Evolutionary conservation across 2,113 vertebrate species (phyloP).

Genomic region (Cyprinodon tularosa): DNA sequence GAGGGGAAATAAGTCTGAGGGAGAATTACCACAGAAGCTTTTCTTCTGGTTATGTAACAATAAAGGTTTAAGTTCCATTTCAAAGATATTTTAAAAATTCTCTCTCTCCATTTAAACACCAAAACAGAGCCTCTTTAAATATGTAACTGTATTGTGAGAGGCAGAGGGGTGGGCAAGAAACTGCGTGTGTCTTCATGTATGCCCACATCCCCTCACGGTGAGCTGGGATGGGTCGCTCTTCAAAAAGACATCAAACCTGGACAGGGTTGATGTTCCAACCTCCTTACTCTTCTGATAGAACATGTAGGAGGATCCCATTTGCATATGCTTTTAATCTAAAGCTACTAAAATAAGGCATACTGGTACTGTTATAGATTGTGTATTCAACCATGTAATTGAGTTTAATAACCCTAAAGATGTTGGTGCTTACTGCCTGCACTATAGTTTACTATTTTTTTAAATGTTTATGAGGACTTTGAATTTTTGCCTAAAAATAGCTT

Average conservation of each 20-base stretch:
- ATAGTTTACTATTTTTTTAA: not conserved
- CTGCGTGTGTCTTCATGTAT: slow-evolving; percentile 29
- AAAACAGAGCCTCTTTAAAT: slow-evolving; percentile 47
- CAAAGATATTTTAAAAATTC: slow-evolving; percentile 26
- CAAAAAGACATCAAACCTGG: slow-evolving; percentile 22
- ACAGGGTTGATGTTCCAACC: slow-evolving; percentile 8
- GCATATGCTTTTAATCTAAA: slow-evolving; percentile 30
- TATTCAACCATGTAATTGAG: not conserved
- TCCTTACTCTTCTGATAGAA: not conserved
- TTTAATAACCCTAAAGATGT: not conserved
- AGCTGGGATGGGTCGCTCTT: slow-evolving; percentile 2
- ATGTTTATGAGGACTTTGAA: not conserved
- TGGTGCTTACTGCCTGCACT: not conserved
- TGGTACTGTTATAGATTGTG: slow-evolving; percentile 1
- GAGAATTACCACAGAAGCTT: not conserved
- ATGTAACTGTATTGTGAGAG: slow-evolving; percentile 37
- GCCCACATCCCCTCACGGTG: slow-evolving; percentile 26
- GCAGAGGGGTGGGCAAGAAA: slow-evolving; percentile 4
- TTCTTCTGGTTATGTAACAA: slow-evolving; percentile 22
- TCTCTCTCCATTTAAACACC: slow-evolving; percentile 14
- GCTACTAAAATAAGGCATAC: slow-evolving; percentile 9
- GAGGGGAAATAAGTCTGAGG: slow-evolving; percentile 31
- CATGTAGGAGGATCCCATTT: slow-evolving; percentile 25
- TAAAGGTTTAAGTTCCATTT: slow-evolving; percentile 41
- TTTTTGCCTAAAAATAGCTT: not conserved